Percentiles rank a stretch among this genome's conserved stretches.
These are phyloP conservation scores for Tryphoninae sp. DNA, from an alignment of 2,888 invertebrate genomes.

Conservation along the genomic window DNA sequence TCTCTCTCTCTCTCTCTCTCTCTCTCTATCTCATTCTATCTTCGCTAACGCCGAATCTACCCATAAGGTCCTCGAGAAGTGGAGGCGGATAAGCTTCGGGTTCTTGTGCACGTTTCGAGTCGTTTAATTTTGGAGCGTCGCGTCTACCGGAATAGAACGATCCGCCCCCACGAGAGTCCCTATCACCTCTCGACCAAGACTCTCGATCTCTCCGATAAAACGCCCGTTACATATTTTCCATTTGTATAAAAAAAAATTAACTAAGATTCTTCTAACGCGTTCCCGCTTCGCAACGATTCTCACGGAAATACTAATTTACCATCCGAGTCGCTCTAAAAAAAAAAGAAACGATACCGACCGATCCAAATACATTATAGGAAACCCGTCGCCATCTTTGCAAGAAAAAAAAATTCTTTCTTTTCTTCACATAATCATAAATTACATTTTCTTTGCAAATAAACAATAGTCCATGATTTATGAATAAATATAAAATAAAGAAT, in stretches of 20 bases:
- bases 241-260: not conserved
- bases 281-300: not conserved
- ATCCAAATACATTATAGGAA: not conserved
- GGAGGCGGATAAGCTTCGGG: conserved; percentile 53
- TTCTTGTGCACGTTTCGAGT: conserved; percentile 72
- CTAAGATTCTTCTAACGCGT: not conserved
- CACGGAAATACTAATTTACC: not conserved
- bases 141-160: conserved; percentile 71
- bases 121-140: conserved; percentile 76
- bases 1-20: conserved; percentile 4
- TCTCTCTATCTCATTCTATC: not conserved
- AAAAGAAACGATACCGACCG: not conserved
- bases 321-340: not conserved
- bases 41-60: not conserved
- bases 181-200: conserved; percentile 43
- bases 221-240: conserved; percentile 1
- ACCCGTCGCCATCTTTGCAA: too few relatives aligned
- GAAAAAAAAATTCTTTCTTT: too few relatives aligned
- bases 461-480: not conserved
- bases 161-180: conserved; percentile 67
- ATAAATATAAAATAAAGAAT: not conserved
- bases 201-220: conserved; percentile 10
- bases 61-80: conserved; percentile 39
- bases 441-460: not conserved
- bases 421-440: too few relatives aligned